phyloP scores from a whole-genome alignment of 2,888 invertebrate genomes.

The Craniophora ligustri region DNA sequence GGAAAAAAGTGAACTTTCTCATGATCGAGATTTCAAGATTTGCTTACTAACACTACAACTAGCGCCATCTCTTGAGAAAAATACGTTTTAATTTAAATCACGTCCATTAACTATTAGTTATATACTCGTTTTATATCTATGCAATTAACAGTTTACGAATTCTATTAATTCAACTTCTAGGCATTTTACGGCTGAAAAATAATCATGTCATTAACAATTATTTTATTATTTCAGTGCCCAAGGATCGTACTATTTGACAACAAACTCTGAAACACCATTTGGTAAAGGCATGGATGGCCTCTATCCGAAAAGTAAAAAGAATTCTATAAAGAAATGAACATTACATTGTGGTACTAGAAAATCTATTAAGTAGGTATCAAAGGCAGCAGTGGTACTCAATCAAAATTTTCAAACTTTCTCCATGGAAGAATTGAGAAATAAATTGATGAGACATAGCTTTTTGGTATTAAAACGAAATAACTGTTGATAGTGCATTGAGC shows the following conservation, averaged over 20 bases:
- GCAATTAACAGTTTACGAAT: too few relatives aligned
- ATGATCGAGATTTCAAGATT: too few relatives aligned
- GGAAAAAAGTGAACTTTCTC: too few relatives aligned
- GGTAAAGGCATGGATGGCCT: constrained; percentile 84
- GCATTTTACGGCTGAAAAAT: too few relatives aligned
- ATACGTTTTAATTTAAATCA: too few relatives aligned
- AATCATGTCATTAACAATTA: neutral
- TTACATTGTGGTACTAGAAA: neutral
- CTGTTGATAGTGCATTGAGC: too few relatives aligned
- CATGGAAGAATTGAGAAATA: neutral
- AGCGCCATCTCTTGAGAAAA: neutral
- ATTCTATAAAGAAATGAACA: constrained; percentile 54
- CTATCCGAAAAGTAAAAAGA: constrained; percentile 73
- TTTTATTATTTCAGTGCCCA: constrained; percentile 73
- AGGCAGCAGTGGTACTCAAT: constrained; percentile 8
- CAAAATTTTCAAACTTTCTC: constrained; percentile 1
- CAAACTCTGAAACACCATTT: constrained; percentile 79
- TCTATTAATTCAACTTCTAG: too few relatives aligned
- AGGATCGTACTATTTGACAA: constrained; percentile 83
- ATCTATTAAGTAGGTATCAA: neutral
- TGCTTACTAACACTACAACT: neutral
- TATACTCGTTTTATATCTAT: too few relatives aligned
- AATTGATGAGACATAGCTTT: neutral
- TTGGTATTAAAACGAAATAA: too few relatives aligned
- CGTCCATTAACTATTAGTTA: too few relatives aligned